These are phyloP conservation scores for Cinclus cinclus DNA, from an alignment of 2,113 vertebrate species.

Conservation along the genomic window DNA sequence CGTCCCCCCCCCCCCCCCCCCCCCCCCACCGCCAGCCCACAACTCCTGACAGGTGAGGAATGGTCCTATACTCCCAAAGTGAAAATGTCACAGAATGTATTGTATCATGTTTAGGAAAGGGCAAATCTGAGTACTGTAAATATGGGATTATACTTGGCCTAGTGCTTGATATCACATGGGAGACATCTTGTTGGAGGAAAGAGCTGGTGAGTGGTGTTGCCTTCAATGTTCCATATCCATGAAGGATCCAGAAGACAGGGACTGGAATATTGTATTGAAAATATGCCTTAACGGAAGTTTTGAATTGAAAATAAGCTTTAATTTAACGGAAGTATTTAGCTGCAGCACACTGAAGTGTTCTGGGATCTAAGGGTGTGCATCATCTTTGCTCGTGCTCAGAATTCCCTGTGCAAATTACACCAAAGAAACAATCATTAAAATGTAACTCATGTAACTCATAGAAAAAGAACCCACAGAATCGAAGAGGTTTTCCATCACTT, in stretches of 20 bases:
- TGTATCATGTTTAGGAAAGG: not conserved
- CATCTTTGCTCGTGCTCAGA: not conserved
- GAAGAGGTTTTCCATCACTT: not conserved
- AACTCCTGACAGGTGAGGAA: not conserved
- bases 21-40: not conserved
- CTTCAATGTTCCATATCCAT: not conserved
- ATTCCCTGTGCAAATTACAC: not conserved
- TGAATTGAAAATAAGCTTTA: not conserved
- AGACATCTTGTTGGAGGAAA: not conserved
- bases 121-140: not conserved
- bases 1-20: too few species aligned
- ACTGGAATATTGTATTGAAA: not conserved
- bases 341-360: not conserved
- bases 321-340: not conserved
- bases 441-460: not conserved
- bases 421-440: not conserved
- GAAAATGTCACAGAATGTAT: not conserved
- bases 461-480: not conserved
- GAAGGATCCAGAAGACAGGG: not conserved
- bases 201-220: not conserved
- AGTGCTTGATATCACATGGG: not conserved
- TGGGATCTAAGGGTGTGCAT: not conserved
- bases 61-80: not conserved
- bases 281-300: not conserved
- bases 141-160: not conserved